Base-by-base conservation (phyloP, 1,140 invertebrate species). In the Lepidotrigona ventralis region DNA sequence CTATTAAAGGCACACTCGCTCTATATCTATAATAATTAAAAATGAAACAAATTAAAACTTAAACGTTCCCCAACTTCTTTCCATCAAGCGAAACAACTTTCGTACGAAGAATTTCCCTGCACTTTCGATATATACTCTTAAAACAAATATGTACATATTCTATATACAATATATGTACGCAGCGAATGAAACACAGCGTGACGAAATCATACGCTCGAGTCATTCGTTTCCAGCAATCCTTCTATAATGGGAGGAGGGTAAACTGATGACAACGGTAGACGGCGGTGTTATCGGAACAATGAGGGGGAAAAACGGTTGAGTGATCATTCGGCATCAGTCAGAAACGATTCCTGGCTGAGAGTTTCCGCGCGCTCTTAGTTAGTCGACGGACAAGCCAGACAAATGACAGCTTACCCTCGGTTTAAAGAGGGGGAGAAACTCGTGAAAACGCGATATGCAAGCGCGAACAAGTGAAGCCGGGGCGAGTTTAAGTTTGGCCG, bases 381-480 rank as follows among this genome's bases (percentile, higher is more conserved):
- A 86, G 88, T 85, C 79, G 73, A 39, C n/a, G n/a, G 66, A 82
- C 89, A 89, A 92, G 91, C 90, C 91, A 88, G 86, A 91, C 90
- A 90, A 91, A 91, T 88, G 89, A 84, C 86, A 78, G 69, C 79
- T 88, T 81, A 81, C 72, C 81, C 72, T 79, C 85, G 9, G 39
- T 84, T 46, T 2, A 26, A 80, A 78, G 39, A 46, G 12, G 68
- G 73, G 60, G 60, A 81, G 63, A 15, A 26, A 54, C 15, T 0
- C 33, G 79, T 73, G 85, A 85, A 90, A 90, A 91, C 86, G 83
- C 88, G 90, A 91, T 85, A 81, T 85, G 79, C 86, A 86, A 89
- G 76, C 87, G 74, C 63, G 90, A 91, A 91, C 85, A 90, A 91
- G 85, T 69, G 91, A 91, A 90, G 88, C 87, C 88, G 86, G 83